These are phyloP conservation scores for Columba livia DNA, from an alignment of 2,113 vertebrate species.

Conservation along the genomic window DNA sequence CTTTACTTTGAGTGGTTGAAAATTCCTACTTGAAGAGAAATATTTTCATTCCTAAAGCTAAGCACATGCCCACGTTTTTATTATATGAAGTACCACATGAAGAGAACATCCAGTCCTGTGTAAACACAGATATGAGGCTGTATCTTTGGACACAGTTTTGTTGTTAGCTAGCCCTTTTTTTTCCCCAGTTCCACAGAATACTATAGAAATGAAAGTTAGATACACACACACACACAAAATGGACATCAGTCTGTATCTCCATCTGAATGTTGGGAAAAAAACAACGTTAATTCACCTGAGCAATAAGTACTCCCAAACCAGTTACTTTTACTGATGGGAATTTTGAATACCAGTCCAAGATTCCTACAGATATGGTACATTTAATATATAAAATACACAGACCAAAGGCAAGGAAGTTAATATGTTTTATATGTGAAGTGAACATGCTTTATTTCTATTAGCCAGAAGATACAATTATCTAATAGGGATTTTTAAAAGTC, in stretches of 20 bases:
- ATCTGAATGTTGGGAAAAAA: not conserved
- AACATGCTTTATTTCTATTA: not conserved
- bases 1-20: not conserved
- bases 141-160: not conserved
- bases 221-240: not conserved
- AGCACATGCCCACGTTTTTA: not conserved
- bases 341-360: not conserved
- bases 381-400: not conserved
- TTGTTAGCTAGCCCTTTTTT: not conserved
- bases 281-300: not conserved
- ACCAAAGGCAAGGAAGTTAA: not conserved
- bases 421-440: not conserved
- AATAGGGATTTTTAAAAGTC: accelerated
- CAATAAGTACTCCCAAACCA: not conserved
- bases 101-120: not conserved
- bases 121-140: not conserved
- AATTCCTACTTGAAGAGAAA: not conserved
- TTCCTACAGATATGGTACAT: not conserved
- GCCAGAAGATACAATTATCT: not conserved
- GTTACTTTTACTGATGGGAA: not conserved
- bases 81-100: not conserved
- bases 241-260: not conserved
- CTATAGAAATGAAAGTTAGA: not conserved
- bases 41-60: not conserved
- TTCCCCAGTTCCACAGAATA: not conserved